Conservation (phyloP, 2,113 vertebrate genomes). For the Rhodinocichla rosea region DNA sequence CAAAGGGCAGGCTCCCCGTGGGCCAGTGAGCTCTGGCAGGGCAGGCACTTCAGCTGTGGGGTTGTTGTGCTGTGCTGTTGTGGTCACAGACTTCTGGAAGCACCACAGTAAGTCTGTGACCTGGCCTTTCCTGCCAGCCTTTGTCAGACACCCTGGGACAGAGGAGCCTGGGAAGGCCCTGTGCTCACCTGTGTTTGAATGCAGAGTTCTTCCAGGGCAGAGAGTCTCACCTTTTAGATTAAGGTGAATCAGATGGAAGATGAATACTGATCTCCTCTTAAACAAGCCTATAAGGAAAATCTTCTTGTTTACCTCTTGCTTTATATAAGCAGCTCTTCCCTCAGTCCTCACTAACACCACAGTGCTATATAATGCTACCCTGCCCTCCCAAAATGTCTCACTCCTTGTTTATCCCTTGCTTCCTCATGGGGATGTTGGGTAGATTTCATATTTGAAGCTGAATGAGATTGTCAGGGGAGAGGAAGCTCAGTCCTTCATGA, state of each 20-base stretch:
- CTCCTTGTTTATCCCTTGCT: not conserved
- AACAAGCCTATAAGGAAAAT: not conserved
- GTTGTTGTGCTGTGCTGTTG: not conserved
- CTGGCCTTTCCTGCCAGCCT: not conserved
- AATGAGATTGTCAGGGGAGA: not conserved
- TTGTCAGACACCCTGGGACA: not conserved
- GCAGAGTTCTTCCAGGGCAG: not conserved
- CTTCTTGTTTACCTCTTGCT: not conserved
- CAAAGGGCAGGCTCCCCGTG: not conserved
- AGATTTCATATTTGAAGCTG: not conserved
- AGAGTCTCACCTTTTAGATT: too few relatives aligned
- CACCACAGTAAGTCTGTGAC: not conserved
- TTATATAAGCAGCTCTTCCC: not conserved
- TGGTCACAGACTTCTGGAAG: not conserved
- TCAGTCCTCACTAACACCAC: not conserved
- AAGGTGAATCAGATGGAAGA: not conserved
- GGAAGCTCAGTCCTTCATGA: not conserved
- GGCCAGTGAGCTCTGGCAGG: not conserved
- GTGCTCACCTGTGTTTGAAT: not conserved
- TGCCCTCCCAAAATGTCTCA: not conserved
- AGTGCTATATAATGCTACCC: not conserved
- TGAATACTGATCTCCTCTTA: not conserved
- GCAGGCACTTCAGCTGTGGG: not conserved
- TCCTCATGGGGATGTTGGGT: not conserved
- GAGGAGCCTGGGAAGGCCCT: not conserved